phyloP scores from a whole-genome alignment of 1,140 invertebrate genomes.

The Harpegnathos saltator region DNA sequence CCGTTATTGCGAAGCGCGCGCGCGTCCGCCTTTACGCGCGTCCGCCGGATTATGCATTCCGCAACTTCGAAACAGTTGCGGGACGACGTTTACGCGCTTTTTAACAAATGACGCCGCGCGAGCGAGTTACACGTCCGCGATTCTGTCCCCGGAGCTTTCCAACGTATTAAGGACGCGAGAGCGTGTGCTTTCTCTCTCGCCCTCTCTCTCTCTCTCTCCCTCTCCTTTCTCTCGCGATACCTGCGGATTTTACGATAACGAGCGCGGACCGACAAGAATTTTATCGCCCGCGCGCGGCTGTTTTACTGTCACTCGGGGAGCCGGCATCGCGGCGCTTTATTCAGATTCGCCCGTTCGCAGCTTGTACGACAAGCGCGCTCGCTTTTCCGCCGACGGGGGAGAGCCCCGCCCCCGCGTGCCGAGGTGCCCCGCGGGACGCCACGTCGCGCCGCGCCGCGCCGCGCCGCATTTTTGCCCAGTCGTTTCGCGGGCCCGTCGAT shows the following conservation, averaged over 20 bases:
- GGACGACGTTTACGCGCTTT: constrained; percentile 14
- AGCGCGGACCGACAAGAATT: constrained; percentile 34
- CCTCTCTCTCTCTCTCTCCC: too few relatives aligned
- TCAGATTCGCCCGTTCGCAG: constrained; percentile 28
- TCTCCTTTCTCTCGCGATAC: too few relatives aligned
- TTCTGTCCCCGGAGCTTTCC: constrained; percentile 17
- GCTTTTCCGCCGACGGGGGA: neutral
- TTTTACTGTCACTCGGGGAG: constrained; percentile 34
- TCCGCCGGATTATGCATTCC: constrained; percentile 54
- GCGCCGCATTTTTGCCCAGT: constrained; percentile 27
- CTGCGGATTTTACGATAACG: constrained; percentile 44
- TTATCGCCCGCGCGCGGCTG: constrained; percentile 21
- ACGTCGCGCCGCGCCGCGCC: neutral
- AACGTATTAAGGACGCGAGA: constrained; percentile 11
- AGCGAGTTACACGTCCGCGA: constrained; percentile 19
- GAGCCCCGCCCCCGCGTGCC: too few relatives aligned
- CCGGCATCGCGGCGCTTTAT: constrained; percentile 28
- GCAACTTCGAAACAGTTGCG: constrained; percentile 51
- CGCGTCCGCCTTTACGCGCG: neutral
- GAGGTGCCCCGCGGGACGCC: constrained; percentile 23
- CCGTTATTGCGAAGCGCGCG: neutral
- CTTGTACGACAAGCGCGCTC: constrained; percentile 25
- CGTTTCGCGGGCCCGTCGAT: constrained; percentile 4
- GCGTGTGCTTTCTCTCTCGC: neutral
- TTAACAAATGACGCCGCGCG: constrained; percentile 59